phyloP scores from a whole-genome alignment of 2,797 vertebrate genomes.

The Acipenser oxyrinchus region DNA sequence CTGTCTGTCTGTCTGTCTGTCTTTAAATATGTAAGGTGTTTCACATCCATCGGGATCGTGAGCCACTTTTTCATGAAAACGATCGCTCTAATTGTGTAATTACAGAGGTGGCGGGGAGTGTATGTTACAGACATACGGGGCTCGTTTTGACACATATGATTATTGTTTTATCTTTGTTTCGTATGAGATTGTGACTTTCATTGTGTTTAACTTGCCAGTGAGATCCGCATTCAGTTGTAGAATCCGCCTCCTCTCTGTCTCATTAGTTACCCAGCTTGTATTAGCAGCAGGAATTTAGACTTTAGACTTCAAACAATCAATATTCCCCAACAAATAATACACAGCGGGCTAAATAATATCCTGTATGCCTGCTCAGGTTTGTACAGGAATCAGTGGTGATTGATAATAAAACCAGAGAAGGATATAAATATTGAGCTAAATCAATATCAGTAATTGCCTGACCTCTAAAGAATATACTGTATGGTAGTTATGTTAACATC shows the following conservation, averaged over 20 bases:
- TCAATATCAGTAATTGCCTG: background rate
- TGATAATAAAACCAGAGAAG: background rate
- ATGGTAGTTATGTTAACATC: background rate
- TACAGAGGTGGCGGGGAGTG: background rate
- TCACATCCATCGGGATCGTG: too few relatives aligned
- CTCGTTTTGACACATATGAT: background rate
- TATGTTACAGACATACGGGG: too few relatives aligned
- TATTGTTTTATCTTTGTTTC: background rate
- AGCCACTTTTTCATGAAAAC: too few relatives aligned
- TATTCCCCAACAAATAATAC: conserved; percentile 33
- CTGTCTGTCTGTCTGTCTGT: too few relatives aligned
- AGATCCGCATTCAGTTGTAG: too few relatives aligned
- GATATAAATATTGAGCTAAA: background rate
- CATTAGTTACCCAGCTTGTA: conserved; percentile 10
- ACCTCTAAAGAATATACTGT: too few relatives aligned
- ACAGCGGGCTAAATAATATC: conserved; percentile 26
- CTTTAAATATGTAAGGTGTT: too few relatives aligned
- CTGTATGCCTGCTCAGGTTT: conserved; percentile 32
- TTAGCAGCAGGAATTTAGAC: conserved; percentile 26
- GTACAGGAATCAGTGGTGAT: background rate
- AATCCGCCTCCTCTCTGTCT: background rate
- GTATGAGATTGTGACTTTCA: too few relatives aligned
- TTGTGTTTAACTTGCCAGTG: too few relatives aligned
- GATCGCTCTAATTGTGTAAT: background rate
- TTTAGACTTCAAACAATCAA: conserved; percentile 54